Percentiles rank a stretch among this genome's conserved stretches.
phyloP scores from a whole-genome alignment of 2,888 invertebrate genomes.

The Smittia aterrima region DNA sequence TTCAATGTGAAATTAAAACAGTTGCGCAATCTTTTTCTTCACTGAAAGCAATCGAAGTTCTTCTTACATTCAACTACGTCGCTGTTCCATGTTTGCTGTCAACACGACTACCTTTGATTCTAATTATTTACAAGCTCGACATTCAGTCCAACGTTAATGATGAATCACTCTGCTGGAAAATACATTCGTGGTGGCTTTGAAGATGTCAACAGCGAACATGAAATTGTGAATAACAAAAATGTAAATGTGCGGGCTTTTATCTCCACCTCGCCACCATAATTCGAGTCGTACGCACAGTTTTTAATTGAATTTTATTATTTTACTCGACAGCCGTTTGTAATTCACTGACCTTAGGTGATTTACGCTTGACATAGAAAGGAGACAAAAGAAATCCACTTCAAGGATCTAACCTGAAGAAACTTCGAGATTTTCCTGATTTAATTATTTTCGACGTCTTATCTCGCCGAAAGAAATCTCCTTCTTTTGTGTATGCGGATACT shows the following conservation, averaged over 20 bases:
- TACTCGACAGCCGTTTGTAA: not conserved
- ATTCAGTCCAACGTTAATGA: not conserved
- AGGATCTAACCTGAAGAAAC: conserved; percentile 9
- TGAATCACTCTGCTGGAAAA: not conserved
- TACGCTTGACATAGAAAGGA: conserved; percentile 22
- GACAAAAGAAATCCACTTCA: no score
- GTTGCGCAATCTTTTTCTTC: not conserved
- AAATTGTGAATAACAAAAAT: not conserved
- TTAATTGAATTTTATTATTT: conserved; percentile 12
- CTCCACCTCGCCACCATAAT: not conserved
- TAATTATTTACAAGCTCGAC: not conserved
- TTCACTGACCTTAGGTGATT: conserved; percentile 24
- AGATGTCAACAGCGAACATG: not conserved
- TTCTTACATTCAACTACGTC: not conserved
- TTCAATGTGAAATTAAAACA: not conserved
- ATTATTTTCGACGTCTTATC: conserved; percentile 18
- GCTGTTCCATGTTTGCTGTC: not conserved
- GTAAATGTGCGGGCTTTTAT: conserved; percentile 5
- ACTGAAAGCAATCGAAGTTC: not conserved
- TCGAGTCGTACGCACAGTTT: not conserved
- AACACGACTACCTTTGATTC: not conserved
- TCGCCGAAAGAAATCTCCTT: not conserved
- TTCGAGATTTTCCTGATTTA: not conserved
- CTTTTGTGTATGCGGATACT: not conserved
- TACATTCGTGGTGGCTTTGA: not conserved